phyloP scores from a whole-genome alignment of 2,113 vertebrate species.

The Chascanopsetta lugubris region DNA sequence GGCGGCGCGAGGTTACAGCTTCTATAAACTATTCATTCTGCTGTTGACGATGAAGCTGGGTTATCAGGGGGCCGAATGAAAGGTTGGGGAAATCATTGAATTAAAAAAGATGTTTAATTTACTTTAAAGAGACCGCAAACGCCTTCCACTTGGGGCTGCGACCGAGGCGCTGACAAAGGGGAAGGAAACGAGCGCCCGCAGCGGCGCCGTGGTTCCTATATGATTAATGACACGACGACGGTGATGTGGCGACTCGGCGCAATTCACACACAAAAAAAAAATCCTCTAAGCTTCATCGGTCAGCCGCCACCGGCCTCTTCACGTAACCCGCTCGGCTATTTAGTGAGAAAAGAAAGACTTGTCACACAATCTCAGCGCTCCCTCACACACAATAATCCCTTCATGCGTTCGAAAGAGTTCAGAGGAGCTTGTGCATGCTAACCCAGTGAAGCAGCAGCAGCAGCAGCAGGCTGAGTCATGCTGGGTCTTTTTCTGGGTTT shows the following conservation, averaged over 20 bases:
- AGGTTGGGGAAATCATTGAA: background rate
- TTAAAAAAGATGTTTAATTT: slow-evolving; percentile 2
- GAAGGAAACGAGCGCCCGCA: background rate
- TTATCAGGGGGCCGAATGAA: slow-evolving; percentile 7
- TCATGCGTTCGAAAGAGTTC: slow-evolving; percentile 21
- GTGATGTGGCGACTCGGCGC: slow-evolving; percentile 8
- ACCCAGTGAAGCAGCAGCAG: slow-evolving; percentile 49
- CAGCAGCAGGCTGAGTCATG: slow-evolving; percentile 76
- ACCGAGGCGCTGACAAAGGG: slow-evolving; percentile 6
- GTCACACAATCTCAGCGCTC: slow-evolving; percentile 8
- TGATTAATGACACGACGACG: slow-evolving; percentile 4
- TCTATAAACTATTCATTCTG: slow-evolving; percentile 32
- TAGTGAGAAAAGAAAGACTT: background rate
- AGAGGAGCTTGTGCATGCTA: slow-evolving; percentile 47
- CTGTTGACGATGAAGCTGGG: slow-evolving; percentile 13
- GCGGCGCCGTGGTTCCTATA: slow-evolving; percentile 12
- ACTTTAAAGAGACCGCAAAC: slow-evolving; percentile 1
- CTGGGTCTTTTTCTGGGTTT: slow-evolving; percentile 67
- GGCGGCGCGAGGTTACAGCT: slow-evolving; percentile 29
- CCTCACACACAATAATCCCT: slow-evolving; percentile 6
- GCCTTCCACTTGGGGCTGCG: background rate
- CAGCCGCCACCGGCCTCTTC: background rate
- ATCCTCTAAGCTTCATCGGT: slow-evolving; percentile 7
- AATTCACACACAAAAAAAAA: slow-evolving; percentile 10
- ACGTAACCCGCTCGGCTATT: background rate